Conservation (phyloP, 2,888 invertebrate species). For the Marasmarcha lunaedactyla region DNA sequence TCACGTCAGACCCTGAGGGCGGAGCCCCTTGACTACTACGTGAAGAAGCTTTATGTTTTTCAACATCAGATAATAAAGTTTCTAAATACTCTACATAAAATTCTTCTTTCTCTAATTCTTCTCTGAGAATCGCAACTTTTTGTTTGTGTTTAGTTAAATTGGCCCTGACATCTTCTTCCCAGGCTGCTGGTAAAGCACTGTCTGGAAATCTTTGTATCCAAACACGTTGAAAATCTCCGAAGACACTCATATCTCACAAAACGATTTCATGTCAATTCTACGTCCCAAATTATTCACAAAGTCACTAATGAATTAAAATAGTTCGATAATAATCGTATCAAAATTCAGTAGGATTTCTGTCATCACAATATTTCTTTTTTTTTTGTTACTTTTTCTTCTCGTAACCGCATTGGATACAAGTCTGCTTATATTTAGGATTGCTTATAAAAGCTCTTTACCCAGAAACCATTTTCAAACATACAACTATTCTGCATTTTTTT, state of each 20-base stretch:
- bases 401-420: too few species aligned
- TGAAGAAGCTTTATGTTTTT: slow-evolving; percentile 78
- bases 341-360: slow-evolving; percentile 30
- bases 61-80: slow-evolving; percentile 85
- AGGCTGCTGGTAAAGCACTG: slow-evolving; percentile 89
- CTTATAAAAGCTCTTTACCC: too few species aligned
- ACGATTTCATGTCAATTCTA: slow-evolving; percentile 66
- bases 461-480: too few species aligned
- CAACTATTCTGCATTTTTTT: too few species aligned
- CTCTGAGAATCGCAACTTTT: slow-evolving; percentile 83
- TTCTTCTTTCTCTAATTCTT: slow-evolving; percentile 90
- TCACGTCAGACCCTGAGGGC: slow-evolving; percentile 57
- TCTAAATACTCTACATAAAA: slow-evolving; percentile 92
- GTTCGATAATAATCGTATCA: slow-evolving; percentile 25
- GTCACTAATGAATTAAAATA: slow-evolving; percentile 19
- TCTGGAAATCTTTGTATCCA: slow-evolving; percentile 93
- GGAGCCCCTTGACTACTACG: slow-evolving; percentile 59
- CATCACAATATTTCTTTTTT: slow-evolving; percentile 31
- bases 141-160: slow-evolving; percentile 91
- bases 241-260: slow-evolving; percentile 83
- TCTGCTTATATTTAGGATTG: too few species aligned
- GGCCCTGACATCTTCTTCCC: slow-evolving; percentile 93
- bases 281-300: slow-evolving; percentile 35
- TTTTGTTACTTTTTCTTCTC: too few species aligned
- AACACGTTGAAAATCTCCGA: slow-evolving; percentile 91